Evolutionary conservation across 2,797 vertebrate genomes (phyloP).

Genomic region (Chanos chanos): DNA sequence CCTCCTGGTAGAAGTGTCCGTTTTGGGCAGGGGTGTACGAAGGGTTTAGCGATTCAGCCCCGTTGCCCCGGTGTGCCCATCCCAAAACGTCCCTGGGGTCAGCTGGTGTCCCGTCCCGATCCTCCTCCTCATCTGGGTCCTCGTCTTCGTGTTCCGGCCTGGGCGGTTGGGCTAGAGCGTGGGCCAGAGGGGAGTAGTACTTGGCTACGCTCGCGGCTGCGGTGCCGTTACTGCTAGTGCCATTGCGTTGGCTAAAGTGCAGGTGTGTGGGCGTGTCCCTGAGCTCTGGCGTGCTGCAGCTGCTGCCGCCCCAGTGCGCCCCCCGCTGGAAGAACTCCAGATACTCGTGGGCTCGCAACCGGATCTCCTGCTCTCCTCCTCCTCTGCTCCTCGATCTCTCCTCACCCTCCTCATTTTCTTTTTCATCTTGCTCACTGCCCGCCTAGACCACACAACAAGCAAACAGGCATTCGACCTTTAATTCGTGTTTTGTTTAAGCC

Average conservation of each 20-base stretch:
- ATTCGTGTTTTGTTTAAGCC: too few species aligned
- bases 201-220: constrained; percentile 62
- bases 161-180: constrained; percentile 75
- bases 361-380: constrained; percentile 83
- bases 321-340: constrained; percentile 97
- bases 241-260: constrained; percentile 80
- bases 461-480: neutral
- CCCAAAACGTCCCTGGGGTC: constrained; percentile 40
- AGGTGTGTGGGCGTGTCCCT: constrained; percentile 76
- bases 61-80: constrained; percentile 66
- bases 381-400: constrained; percentile 32
- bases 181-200: constrained; percentile 71
- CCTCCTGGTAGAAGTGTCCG: constrained; percentile 79
- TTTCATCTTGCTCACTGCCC: constrained; percentile 69
- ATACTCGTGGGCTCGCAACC: constrained; percentile 90
- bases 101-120: constrained; percentile 68
- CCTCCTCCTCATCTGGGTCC: constrained; percentile 80
- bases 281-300: constrained; percentile 83
- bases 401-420: constrained; percentile 58
- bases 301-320: constrained; percentile 76
- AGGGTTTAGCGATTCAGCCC: constrained; percentile 61
- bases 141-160: constrained; percentile 67
- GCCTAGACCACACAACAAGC: constrained; percentile 55
- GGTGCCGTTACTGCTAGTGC: constrained; percentile 80
- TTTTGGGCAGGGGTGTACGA: constrained; percentile 85